Evolutionary conservation across 2,888 invertebrate genomes (phyloP).

Genomic region (Hyppa rectilinea): DNA sequence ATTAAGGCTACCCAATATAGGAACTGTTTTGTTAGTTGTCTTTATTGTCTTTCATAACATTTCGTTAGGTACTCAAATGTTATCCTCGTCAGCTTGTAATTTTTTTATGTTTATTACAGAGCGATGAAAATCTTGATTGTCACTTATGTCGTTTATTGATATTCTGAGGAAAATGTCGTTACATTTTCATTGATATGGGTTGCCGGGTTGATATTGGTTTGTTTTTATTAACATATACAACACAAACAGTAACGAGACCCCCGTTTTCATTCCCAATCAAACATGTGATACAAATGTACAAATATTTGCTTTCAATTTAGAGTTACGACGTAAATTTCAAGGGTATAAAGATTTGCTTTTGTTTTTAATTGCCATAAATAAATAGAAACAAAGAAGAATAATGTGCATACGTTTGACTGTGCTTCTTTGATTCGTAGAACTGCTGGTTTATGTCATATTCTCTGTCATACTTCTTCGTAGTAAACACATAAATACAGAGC

Average conservation of each 20-base stretch:
- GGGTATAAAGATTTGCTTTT: too few species aligned
- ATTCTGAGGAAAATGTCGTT: background rate
- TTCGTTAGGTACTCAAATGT: background rate
- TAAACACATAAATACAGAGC: slow-evolving; percentile 38
- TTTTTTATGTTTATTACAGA: slow-evolving; percentile 1
- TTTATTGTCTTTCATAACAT: background rate
- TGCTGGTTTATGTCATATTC: slow-evolving; percentile 21
- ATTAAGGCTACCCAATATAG: background rate
- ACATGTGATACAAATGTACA: background rate
- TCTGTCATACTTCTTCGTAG: slow-evolving; percentile 41
- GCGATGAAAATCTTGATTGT: slow-evolving; percentile 4
- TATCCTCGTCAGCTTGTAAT: background rate
- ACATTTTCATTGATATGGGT: background rate
- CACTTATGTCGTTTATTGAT: background rate
- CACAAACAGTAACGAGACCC: background rate
- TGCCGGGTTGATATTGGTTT: background rate
- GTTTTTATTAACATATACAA: slow-evolving; percentile 7
- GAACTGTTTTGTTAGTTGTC: background rate
- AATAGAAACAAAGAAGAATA: too few species aligned
- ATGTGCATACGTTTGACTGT: background rate
- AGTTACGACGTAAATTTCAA: background rate
- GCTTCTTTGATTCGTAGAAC: slow-evolving; percentile 19
- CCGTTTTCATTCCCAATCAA: background rate
- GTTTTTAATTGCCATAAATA: background rate
- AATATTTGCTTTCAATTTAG: slow-evolving; percentile 19